Base-by-base conservation (phyloP, 2,113 vertebrate genomes). In the Spea bombifrons region DNA sequence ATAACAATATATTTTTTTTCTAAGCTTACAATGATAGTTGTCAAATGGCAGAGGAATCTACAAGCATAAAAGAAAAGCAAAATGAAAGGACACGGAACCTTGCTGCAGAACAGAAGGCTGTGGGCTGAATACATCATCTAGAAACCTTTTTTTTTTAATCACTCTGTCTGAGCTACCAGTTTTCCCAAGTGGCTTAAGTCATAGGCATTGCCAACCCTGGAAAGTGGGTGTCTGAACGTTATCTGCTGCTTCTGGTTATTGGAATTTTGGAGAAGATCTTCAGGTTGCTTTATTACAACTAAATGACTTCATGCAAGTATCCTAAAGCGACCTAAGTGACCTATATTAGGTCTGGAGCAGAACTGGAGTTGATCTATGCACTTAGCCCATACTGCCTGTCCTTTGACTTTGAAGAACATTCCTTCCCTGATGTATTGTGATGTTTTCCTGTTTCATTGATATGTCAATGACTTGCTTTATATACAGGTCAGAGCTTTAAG, bases 21-120 rank as follows among this genome's bases (percentile, higher is more conserved):
- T 94, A 95, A 88, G 86, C 82, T 63, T 94, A 93, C 90, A 92
- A 89, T 52, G 90, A 91, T 67, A 87, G 90, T 83, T 92, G 90
- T 84, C 92, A 89, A 49, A 90, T 87, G 5, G 87, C 91, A 2
- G 86, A 91, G 8, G 89, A 90, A 0, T 83, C 90, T 63, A 86
- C 83, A 5, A 88, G 92, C 71, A 91, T 88, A 1, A 91, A 94
- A 16, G 90, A 89, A 13, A 91, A 91, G 73, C 86, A 90, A 65
- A 88, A 83, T 0, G 85, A 88, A 48, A 82, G 83, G 13, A 85
- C 88, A 81, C 87, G 86, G 83, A 85, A 86, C 59, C 86, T 89
- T 73, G 88, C 87, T 81, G 88, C 89, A 83, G 92, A 92, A 84
- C 88, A 89, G 85, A 90, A 85, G 87, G 86, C 85, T 87, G 87